Conservation (phyloP, 2,888 invertebrate genomes). For the Malthinus flaveolus region DNA sequence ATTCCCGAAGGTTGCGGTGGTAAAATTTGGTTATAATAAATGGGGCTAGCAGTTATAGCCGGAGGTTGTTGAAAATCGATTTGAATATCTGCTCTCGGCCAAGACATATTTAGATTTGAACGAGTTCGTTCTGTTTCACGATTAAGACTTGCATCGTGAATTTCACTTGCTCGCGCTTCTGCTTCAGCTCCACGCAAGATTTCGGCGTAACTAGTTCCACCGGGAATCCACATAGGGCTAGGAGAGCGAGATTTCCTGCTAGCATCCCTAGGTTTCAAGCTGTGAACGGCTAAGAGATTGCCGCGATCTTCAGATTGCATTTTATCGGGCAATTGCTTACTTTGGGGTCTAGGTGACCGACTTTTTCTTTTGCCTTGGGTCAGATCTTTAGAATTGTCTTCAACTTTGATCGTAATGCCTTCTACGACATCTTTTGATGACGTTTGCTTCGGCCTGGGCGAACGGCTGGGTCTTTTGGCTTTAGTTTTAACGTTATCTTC, state of each 20-base stretch:
- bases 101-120: not conserved
- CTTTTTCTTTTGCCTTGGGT: constrained; percentile 55
- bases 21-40: constrained; percentile 32
- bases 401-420: no score
- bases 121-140: not conserved
- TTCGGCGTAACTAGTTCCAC: constrained; percentile 78
- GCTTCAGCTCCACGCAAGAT: constrained; percentile 65
- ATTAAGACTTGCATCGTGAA: not conserved
- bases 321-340: constrained; percentile 34
- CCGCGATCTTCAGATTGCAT: no score
- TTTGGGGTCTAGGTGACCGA: constrained; percentile 57
- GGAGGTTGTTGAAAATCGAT: constrained; percentile 39
- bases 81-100: constrained; percentile 16
- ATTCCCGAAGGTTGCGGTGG: constrained; percentile 41
- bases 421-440: constrained; percentile 14
- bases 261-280: constrained; percentile 41
- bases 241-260: constrained; percentile 62
- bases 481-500: constrained; percentile 35
- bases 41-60: constrained; percentile 12
- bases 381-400: no score
- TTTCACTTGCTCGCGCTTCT: constrained; percentile 6
- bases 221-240: constrained; percentile 75
- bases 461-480: constrained; percentile 57
- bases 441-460: constrained; percentile 55
- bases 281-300: no score